Evolutionary conservation across 2,113 vertebrate species (phyloP).

Genomic region (Gobio gobio): DNA sequence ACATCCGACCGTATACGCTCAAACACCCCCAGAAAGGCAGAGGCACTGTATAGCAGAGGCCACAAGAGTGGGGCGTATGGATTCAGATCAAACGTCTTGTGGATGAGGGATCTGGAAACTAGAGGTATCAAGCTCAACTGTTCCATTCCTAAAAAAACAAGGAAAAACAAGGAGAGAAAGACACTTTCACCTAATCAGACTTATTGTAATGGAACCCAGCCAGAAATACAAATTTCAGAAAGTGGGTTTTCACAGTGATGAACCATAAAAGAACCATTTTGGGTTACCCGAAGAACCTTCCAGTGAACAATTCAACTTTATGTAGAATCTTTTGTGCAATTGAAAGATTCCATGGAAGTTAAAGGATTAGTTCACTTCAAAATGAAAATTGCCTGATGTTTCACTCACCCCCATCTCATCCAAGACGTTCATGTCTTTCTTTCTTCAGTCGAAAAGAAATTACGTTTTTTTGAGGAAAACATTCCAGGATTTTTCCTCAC

Average conservation of each 20-base stretch:
- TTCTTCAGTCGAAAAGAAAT: too few species aligned
- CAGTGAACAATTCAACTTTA: neutral
- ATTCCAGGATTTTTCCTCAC: too few species aligned
- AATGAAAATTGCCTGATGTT: too few species aligned
- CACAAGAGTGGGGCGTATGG: neutral
- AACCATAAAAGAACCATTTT: neutral
- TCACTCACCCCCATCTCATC: too few species aligned
- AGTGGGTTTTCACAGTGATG: neutral
- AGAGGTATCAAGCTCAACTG: slow-evolving; percentile 12
- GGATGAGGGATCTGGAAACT: slow-evolving; percentile 27
- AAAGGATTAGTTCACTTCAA: too few species aligned
- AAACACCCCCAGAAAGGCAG: neutral
- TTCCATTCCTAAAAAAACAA: slow-evolving; percentile 2
- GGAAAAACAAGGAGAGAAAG: neutral
- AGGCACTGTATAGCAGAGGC: neutral
- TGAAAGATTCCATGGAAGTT: neutral
- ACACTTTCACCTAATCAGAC: neutral
- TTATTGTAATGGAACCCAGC: neutral
- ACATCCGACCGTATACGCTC: neutral
- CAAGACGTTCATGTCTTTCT: too few species aligned
- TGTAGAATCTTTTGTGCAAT: neutral
- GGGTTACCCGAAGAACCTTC: neutral
- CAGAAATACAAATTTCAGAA: neutral
- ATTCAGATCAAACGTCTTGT: slow-evolving; percentile 31
- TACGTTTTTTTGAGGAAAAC: too few species aligned